Base-by-base conservation (phyloP, 2,113 vertebrate genomes). In the Elgaria multicarinata region DNA sequence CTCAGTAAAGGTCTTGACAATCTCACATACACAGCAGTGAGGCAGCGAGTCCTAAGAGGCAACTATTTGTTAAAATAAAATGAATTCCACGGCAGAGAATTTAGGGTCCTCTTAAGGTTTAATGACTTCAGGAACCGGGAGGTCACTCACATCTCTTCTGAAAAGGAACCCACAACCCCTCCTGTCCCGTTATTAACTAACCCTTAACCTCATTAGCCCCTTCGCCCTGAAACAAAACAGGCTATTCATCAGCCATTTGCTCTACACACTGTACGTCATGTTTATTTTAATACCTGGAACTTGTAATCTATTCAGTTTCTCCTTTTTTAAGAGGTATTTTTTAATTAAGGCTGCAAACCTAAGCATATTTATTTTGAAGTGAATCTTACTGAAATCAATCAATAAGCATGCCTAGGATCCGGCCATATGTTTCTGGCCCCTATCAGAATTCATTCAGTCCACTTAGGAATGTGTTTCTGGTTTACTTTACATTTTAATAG, bases 171-270 rank as follows among this genome's bases (percentile, higher is more conserved):
- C 58, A 85, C 0, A 3, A 31, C 44, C n/a, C 1, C 94, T 94
- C 88, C 95, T 78, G 26, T 93, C 94, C 95, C 93, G 92, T 89
- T 94, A 92, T 86, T 91, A 94, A 93, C 90, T 95, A 93, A 95
- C 90, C 93, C 84, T 94, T 95, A 93, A 94, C 89, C 92, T 93
- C 91, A 93, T 94, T 96, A 95, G 89, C 31, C 90, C 64, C 89
- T 87, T 76, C 72, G 36, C 93, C 89, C 92, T 95, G 89, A 95
- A 96, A 93, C 55, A 93, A 95, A 96, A 87, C 92, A 93, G 39
- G 3, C 91, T 91, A 94, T 90, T 96, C 91, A 82, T 92, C 58
- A 69, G 28, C 88, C 91, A 94, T 88, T 91, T 90, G 81, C 53
- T 86, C 90, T 90, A 72, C 87, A 78, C 89, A 83, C 67, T 90